Conservation (phyloP, 2,888 invertebrate genomes). For the Drosophila nigritarsus region DNA sequence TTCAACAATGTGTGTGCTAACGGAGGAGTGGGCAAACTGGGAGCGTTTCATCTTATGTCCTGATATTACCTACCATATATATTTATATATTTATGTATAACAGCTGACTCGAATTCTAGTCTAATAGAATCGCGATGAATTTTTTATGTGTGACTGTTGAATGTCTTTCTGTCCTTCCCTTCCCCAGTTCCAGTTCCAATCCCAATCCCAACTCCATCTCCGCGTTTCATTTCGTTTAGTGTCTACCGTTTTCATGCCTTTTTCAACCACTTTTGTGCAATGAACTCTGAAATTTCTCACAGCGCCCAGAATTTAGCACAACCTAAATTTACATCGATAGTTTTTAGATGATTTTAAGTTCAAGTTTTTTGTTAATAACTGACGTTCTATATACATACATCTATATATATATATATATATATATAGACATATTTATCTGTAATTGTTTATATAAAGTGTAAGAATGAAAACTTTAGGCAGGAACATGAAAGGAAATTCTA, state of each 20-base stretch:
- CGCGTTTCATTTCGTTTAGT: background rate
- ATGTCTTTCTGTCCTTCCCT: conserved; percentile 26
- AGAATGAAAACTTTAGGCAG: conserved; percentile 5
- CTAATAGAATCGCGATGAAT: conserved; percentile 34
- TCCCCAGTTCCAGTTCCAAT: background rate
- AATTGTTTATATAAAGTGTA: conserved; percentile 31
- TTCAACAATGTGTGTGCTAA: conserved; percentile 19
- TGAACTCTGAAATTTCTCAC: conserved; percentile 9
- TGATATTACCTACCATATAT: conserved; percentile 27
- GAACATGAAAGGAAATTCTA: conserved; percentile 52
- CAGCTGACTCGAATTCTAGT: conserved; percentile 70
- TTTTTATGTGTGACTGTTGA: conserved; percentile 17
- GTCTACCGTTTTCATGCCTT: conserved; percentile 12
- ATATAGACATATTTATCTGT: background rate
- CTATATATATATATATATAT: background rate
- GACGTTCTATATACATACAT: conserved; percentile 22
- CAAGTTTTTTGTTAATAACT: conserved; percentile 55
- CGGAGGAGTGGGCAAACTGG: background rate
- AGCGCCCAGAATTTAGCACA: conserved; percentile 30
- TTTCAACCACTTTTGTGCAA: conserved; percentile 28
- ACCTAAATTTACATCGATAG: conserved; percentile 43
- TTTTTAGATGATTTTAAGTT: conserved; percentile 18
- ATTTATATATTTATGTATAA: conserved; percentile 35
- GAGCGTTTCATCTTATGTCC: conserved; percentile 22
- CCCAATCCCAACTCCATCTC: background rate